Base-by-base conservation (phyloP, 2,113 vertebrate species). In the Antennarius striatus region DNA sequence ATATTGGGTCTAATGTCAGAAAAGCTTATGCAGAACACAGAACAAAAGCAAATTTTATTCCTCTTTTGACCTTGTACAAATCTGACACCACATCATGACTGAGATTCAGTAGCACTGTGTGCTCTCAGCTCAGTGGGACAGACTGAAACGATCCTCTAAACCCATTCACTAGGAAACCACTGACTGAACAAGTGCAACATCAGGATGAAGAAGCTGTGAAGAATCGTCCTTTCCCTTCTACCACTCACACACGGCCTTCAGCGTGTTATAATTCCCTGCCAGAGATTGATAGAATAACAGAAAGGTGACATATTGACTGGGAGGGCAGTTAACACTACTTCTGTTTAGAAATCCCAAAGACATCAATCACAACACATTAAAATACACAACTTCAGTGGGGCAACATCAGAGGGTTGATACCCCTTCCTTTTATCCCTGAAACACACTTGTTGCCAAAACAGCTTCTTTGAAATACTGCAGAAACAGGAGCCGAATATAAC, bases 111-210 rank as follows among this genome's bases (percentile, higher is more conserved):
- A 61, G 6, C 54, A 3, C 40, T 2, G 56, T 60, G 58, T 77
- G 73, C 61, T 62, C 85, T 81, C 90, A 89, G 84, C 89, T 92
- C 89, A 88, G 85, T 64, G 84, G 82, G 78, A 81, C 67, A 86
- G 80, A 86, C 53, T 2, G 36, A 5, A 48, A 9, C 45, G 42
- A 48, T 45, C 39, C 17, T 70, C 0, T 39, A 73, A 66, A 68
- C 29, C 3, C 47, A 50, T 68, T 78, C 65, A 71, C 51, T 14
- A 74, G 54, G 56, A 56, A 83, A 64, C 68, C 62, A 51, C 63
- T 22, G 73, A 32, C 30, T 4, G 32, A 60, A 68, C 71, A 73
- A 77, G 84, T 73, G 77, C 84, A 79, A 73, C 60, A 56, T 84
- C 79, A 68, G 30, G 56, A 54, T 36, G 39, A 65, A 54, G 45